phyloP scores from a whole-genome alignment of 2,113 vertebrate genomes.

The Colius striatus region DNA sequence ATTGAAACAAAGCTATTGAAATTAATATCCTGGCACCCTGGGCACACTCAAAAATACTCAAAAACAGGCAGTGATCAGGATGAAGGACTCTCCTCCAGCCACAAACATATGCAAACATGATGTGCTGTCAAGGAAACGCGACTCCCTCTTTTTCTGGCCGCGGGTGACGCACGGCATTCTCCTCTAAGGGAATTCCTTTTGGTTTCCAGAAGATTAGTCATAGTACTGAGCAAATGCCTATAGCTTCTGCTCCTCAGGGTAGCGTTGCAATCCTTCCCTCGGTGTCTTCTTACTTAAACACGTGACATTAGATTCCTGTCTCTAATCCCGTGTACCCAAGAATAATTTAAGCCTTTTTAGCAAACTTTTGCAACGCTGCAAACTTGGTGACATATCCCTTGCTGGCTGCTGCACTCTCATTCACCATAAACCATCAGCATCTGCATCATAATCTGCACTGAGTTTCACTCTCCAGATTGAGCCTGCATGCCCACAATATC shows the following conservation, averaged over 20 bases:
- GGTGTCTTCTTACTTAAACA: neutral
- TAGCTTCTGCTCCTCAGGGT: neutral
- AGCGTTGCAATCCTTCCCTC: neutral
- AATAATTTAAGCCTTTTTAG: neutral
- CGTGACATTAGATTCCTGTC: neutral
- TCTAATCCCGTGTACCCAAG: neutral
- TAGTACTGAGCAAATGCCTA: neutral
- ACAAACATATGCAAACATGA: constrained; percentile 18
- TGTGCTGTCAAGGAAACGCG: constrained; percentile 41
- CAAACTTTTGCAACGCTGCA: neutral
- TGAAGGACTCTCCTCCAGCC: neutral
- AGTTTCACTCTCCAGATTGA: neutral
- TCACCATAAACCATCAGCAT: fast-evolving
- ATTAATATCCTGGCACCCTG: neutral
- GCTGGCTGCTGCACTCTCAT: neutral
- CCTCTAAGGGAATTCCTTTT: constrained; percentile 54
- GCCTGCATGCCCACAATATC: neutral
- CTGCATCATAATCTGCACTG: neutral
- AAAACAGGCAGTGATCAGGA: neutral
- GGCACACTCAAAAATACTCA: neutral
- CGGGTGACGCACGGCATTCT: neutral
- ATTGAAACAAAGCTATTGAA: neutral
- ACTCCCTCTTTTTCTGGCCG: neutral
- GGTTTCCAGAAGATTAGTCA: constrained; percentile 48
- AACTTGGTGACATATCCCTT: neutral